Evolutionary conservation across 2,113 vertebrate species (phyloP), one percentile per base, ranked within the genome.

Genomic region (Galbula dea): DNA sequence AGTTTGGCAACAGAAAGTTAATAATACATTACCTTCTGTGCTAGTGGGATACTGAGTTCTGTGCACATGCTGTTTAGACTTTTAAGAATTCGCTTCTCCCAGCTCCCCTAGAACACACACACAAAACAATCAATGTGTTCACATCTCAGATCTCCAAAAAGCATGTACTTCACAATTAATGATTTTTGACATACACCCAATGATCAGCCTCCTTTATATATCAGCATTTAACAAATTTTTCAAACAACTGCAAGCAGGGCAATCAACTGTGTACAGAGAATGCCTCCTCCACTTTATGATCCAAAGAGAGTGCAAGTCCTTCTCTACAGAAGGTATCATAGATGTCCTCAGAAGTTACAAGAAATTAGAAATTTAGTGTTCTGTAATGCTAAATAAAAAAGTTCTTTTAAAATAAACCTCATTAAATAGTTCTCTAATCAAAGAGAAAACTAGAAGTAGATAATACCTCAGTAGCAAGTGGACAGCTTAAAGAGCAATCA

Each of bases 51-150:
- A 92, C 97, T 98, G 15, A 99, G 97, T 94, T 99, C 99, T 39
- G 98, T 98, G 81, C 98, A 99, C 99, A 99, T 99, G 95, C 99
- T 99, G 98, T 99, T 99, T 52, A 99, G 97, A 96, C 99, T 99
- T 98, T 99, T 99, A 88, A 99, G 96, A 95, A 99, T 98, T 94
- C 99, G 98, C 83, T 99, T 99, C 95, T 99, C 99, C 99, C 99
- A 99, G 97, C 97, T 98, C 96, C 98, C 98, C 99, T 99, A 97
- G 89, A 97, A 93, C 36, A 97, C 86, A 66, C 69, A 73, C 86
- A 66, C 69, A 73, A 43, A 54, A n/a, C 22, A 55, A 62, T 21
- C 5, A 29, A 62, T 63, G 5, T 79, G 13, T 34, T 82, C 16
- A 37, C 22, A 65, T 72, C 86, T 62, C 30, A 74, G 32, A 83